phyloP scores from a whole-genome alignment of 2,113 vertebrate species.

The Siniperca chuatsi region DNA sequence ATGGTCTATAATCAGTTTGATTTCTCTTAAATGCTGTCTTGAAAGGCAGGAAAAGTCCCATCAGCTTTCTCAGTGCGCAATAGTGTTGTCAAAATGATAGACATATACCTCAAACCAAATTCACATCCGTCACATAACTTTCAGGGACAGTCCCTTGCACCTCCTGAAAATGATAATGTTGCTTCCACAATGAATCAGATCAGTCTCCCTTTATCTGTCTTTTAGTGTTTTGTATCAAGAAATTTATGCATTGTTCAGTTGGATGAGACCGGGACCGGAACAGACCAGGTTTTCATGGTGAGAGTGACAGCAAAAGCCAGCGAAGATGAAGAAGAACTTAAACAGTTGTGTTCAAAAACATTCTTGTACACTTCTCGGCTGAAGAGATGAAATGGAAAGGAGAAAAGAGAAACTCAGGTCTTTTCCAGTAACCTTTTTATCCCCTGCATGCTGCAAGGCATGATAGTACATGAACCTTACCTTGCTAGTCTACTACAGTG shows the following conservation, averaged over 20 bases:
- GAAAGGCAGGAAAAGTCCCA: conserved; percentile 55
- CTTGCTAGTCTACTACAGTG: conserved; percentile 49
- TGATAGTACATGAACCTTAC: conserved; percentile 8
- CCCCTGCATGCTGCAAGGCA: conserved; percentile 12
- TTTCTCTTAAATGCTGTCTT: conserved; percentile 42
- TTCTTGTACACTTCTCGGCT: background rate
- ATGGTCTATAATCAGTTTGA: conserved; percentile 21
- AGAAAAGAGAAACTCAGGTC: background rate
- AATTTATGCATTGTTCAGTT: conserved; percentile 36
- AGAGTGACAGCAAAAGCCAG: background rate
- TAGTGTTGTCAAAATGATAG: conserved; percentile 41
- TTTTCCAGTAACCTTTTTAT: conserved; percentile 19
- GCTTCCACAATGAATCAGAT: conserved; percentile 52
- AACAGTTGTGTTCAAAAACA: conserved; percentile 1
- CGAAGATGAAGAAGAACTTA: conserved; percentile 3
- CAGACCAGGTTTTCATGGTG: background rate
- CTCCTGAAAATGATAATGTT: conserved; percentile 17
- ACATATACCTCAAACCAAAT: conserved; percentile 41
- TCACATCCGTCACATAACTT: conserved; percentile 48
- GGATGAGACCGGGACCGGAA: background rate
- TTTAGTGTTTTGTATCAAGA: conserved; percentile 32
- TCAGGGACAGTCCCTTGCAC: conserved; percentile 67
- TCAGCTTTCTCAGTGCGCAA: background rate
- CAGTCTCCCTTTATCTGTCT: conserved; percentile 8
- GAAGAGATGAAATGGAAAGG: conserved; percentile 19